Evolutionary conservation across 53 echinoderm and acorn worm genomes (phyloP), one percentile per base, ranked within the genome.

Genomic region (Holothuria scabra): DNA sequence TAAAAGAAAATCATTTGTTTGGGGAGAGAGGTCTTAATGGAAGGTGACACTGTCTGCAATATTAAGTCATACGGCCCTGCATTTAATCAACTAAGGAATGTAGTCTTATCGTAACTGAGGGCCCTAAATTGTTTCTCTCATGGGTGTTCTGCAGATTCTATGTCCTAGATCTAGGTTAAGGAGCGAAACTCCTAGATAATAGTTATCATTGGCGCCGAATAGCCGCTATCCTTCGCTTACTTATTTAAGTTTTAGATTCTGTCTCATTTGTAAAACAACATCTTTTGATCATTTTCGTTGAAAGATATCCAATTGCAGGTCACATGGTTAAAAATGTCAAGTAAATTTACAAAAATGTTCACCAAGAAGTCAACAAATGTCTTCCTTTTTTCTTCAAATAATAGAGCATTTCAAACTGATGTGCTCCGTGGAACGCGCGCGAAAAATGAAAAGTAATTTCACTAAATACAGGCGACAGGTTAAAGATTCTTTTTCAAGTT

Each of bases 401-500:
- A 63, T 30, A 63, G 13, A 72, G 44, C 37, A 41, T 44, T 49
- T 18, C 46, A 46, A 24, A 8, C 24, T 2, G 32, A 67, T 72
- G 11, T 44, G 1, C 21, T 31, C 46, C 46, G 72, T 72, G 46
- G 44, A 21, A n/a, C 46, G 72, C 72, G 46, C 72, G 46, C 46
- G 46, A 46, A n/a, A 72, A 44, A 72, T 72, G 72, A 72, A 72
- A 72, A 72, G 72, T 48, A 72, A 72, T 72, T 72, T 72, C 72
- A 49, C 24, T 72, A 72, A 72, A 72, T 28, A 48, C 72, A 72
- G 72, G 37, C 72, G 72, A 72, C 72, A 72, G 72, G 46, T n/a
- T 72, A 72, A 72, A 72, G 72, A 72, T 72, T 72, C 72, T 44
- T 72, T 72, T 72, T 23, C 72, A 72, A 72, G 48, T 44, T 33